Conservation (phyloP, 2,113 vertebrate species). For the Turdus rufiventris region DNA sequence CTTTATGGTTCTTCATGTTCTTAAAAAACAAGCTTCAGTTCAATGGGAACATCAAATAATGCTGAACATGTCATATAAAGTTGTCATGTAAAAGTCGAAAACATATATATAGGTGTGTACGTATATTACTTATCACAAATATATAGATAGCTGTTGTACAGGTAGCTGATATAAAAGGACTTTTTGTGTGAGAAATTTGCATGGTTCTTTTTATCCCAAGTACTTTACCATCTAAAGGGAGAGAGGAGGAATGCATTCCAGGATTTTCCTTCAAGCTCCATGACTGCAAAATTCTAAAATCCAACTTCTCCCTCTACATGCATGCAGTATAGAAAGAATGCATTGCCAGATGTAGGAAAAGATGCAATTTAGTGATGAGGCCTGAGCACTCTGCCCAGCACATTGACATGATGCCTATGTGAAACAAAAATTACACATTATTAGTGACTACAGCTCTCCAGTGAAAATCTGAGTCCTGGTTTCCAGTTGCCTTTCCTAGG, state of each 20-base stretch:
- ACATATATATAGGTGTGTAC: rapidly evolving
- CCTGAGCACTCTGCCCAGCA: not conserved
- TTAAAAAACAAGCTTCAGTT: not conserved
- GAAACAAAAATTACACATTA: not conserved
- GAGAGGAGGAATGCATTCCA: not conserved
- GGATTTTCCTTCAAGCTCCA: not conserved
- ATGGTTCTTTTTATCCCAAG: not conserved
- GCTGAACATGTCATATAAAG: not conserved
- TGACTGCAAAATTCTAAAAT: not conserved
- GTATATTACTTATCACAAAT: not conserved
- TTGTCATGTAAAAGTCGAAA: not conserved
- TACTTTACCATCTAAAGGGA: not conserved
- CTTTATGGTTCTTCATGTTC: not conserved
- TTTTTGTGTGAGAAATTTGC: not conserved
- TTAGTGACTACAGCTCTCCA: not conserved
- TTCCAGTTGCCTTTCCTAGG: not conserved
- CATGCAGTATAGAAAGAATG: not conserved
- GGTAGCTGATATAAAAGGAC: not conserved
- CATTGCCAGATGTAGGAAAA: not conserved
- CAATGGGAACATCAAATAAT: not conserved
- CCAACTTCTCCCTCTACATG: not conserved
- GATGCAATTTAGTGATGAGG: not conserved
- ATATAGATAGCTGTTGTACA: not conserved
- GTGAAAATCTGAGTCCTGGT: not conserved
- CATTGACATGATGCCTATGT: not conserved